Conservation (phyloP, 2,888 invertebrate genomes). For the Balanococcus diminutus region DNA sequence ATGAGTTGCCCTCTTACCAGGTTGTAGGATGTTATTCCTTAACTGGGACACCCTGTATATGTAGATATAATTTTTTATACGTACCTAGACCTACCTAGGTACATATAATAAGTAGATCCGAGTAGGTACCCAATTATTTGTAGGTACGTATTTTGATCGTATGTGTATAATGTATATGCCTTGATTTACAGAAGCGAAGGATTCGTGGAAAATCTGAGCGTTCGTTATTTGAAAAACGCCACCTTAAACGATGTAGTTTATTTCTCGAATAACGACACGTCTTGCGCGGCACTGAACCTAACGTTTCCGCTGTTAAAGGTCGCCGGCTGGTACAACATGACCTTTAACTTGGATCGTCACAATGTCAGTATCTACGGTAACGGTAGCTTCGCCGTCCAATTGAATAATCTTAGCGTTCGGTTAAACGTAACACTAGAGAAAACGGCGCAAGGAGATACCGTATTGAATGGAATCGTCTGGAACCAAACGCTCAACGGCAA, state of each 20-base stretch:
- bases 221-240: not conserved
- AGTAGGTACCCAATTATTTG: no score
- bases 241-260: not conserved
- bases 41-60: no score
- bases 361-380: conserved; percentile 43
- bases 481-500: not conserved
- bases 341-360: conserved; percentile 11
- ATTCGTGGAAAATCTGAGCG: not conserved
- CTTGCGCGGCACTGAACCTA: not conserved
- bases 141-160: no score
- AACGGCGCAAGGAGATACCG: not conserved
- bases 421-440: not conserved
- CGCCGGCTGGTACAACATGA: conserved; percentile 22
- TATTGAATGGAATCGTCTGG: not conserved
- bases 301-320: not conserved
- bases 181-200: not conserved
- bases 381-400: not conserved
- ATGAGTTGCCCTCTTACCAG: no score
- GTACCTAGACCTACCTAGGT: no score
- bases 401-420: not conserved
- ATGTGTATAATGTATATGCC: no score
- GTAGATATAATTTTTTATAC: no score
- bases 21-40: no score
- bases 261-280: not conserved
- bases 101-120: no score